phyloP scores from a whole-genome alignment of 2,797 vertebrate genomes.

The Mycteria americana region DNA sequence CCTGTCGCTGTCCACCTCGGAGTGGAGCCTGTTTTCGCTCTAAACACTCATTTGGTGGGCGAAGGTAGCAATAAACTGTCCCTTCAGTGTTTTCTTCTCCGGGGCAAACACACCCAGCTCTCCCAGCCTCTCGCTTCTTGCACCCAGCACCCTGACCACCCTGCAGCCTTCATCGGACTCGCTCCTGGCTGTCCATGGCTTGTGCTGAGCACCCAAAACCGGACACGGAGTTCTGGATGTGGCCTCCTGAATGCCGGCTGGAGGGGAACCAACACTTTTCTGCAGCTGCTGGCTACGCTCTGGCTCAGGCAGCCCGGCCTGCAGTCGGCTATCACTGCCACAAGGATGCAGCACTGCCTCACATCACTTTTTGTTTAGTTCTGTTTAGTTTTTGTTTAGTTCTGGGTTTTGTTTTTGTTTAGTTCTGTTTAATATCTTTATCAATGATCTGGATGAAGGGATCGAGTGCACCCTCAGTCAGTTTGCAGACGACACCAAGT shows the following conservation, averaged over 20 bases:
- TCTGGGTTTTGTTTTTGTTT: too few relatives aligned
- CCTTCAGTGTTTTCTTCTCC: neutral
- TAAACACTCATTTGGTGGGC: neutral
- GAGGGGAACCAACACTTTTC: neutral
- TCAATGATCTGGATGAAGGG: too few relatives aligned
- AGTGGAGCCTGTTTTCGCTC: neutral
- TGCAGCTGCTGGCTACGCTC: neutral
- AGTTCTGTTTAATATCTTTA: too few relatives aligned
- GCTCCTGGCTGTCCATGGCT: neutral
- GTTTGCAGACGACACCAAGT: too few relatives aligned
- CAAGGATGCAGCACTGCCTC: neutral
- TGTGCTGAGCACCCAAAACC: neutral
- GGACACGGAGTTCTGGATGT: neutral
- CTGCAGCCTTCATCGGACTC: neutral
- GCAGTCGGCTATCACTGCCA: fast-evolving
- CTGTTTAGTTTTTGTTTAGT: too few relatives aligned
- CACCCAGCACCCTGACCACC: too few relatives aligned
- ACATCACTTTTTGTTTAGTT: too few relatives aligned
- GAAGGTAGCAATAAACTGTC: neutral
- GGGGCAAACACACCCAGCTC: neutral
- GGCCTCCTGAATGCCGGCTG: neutral
- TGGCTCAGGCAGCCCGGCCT: neutral
- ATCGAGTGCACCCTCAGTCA: too few relatives aligned
- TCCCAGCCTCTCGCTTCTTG: neutral
- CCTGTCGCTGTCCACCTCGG: neutral